Evolutionary conservation across 2,113 vertebrate genomes (phyloP).

Genomic region (Vicugna pacos): DNA sequence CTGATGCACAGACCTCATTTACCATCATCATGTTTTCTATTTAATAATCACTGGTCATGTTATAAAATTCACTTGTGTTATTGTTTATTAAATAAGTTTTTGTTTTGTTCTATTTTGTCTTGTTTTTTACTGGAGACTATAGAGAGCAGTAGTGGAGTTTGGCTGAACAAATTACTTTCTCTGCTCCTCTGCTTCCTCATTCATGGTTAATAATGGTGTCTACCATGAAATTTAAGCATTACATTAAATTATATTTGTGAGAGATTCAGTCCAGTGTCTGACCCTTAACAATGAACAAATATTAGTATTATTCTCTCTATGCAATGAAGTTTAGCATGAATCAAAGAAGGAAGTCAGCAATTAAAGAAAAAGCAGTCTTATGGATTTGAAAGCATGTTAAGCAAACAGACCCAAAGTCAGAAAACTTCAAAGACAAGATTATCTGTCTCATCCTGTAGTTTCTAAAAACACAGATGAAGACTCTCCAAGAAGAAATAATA

Average conservation of each 20-base stretch:
- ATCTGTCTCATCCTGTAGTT: background rate
- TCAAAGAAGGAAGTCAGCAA: background rate
- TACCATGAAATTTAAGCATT: background rate
- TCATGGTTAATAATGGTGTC: background rate
- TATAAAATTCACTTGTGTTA: background rate
- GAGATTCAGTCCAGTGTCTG: background rate
- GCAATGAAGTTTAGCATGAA: background rate
- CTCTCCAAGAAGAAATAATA: slow-evolving; percentile 1
- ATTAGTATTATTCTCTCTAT: background rate
- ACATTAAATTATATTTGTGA: slow-evolving; percentile 22
- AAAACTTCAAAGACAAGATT: slow-evolving; percentile 44
- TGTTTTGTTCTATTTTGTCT: background rate
- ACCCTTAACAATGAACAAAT: background rate
- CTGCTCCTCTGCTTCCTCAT: background rate
- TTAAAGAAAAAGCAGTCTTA: slow-evolving; percentile 14
- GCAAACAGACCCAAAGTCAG: slow-evolving; percentile 6
- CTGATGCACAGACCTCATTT: background rate
- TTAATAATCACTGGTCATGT: background rate
- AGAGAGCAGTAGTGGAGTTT: background rate
- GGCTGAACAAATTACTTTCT: background rate
- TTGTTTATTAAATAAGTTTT: background rate
- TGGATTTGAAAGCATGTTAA: background rate
- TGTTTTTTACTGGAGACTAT: background rate
- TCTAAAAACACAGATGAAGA: slow-evolving; percentile 60
- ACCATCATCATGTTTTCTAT: background rate